Evolutionary conservation across 2,888 invertebrate genomes (phyloP).

Genomic region (Drosophila infuscata): DNA sequence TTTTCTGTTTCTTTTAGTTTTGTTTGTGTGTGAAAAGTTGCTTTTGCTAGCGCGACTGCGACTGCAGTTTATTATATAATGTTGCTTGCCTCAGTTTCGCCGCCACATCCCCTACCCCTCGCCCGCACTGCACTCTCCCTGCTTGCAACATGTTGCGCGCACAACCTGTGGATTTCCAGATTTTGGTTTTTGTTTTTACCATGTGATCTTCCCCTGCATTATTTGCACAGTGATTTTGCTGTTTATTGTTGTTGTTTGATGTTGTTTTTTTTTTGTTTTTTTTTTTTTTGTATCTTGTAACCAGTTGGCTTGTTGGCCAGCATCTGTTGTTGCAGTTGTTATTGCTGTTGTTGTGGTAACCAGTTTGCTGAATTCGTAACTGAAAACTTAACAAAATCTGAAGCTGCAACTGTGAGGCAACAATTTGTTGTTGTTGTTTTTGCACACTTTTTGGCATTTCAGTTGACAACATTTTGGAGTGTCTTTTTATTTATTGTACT

Average conservation of each 20-base stretch:
- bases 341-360: conserved; percentile 33
- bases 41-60: background rate
- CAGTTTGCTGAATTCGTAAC: conserved; percentile 41
- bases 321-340: conserved; percentile 12
- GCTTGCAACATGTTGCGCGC: conserved; percentile 53
- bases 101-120: background rate
- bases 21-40: conserved; percentile 21
- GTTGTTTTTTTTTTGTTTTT: conserved; percentile 8
- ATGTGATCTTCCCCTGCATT: conserved; percentile 41
- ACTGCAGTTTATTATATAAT: conserved; percentile 44
- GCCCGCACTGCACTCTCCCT: background rate
- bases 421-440: conserved; percentile 33
- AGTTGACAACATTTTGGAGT: conserved; percentile 28
- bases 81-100: conserved; percentile 14
- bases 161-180: background rate
- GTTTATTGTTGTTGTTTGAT: conserved; percentile 13
- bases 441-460: conserved; percentile 48
- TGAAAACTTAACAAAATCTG: conserved; percentile 17
- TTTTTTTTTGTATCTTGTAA: conserved; percentile 28
- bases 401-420: conserved; percentile 38
- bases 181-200: conserved; percentile 11
- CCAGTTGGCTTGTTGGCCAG: conserved; percentile 39
- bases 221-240: conserved; percentile 27
- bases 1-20: background rate
- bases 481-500: conserved; percentile 13